Conservation (phyloP, 2,113 vertebrate species). For the Todiramphus chloris region DNA sequence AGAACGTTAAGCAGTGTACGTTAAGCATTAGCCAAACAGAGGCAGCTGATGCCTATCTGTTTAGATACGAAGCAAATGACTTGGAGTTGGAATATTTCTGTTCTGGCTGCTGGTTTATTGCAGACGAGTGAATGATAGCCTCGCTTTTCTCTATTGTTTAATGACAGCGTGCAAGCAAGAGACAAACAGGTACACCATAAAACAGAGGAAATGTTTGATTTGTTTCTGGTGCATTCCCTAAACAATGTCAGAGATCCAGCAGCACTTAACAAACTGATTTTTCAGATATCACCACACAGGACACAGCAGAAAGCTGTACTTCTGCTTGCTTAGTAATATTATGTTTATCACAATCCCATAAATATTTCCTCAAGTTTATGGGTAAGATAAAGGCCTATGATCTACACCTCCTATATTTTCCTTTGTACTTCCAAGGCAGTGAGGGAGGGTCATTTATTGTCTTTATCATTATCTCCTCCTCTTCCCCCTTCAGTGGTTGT, state of each 20-base stretch:
- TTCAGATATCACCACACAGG: not conserved
- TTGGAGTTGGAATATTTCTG: not conserved
- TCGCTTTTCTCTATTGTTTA: not conserved
- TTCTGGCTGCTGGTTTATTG: not conserved
- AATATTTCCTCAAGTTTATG: not conserved
- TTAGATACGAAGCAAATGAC: not conserved
- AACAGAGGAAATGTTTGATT: not conserved
- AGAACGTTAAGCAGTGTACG: not conserved
- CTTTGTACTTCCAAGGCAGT: not conserved
- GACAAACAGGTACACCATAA: not conserved
- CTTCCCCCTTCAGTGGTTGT: not conserved
- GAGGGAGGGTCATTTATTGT: not conserved
- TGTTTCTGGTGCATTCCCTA: not conserved
- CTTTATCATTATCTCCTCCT: not conserved
- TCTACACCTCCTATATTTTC: not conserved
- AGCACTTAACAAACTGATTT: not conserved
- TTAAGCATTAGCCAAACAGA: constrained; percentile 17
- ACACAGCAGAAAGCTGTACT: not conserved
- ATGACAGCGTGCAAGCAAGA: not conserved
- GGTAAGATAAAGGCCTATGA: not conserved
- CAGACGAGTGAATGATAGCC: not conserved
- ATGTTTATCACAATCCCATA: not conserved
- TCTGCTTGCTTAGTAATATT: not conserved
- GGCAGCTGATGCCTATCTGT: not conserved
- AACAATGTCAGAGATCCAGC: not conserved